Conservation (phyloP, 2,888 invertebrate species). For the Zaprionus lineosus region DNA sequence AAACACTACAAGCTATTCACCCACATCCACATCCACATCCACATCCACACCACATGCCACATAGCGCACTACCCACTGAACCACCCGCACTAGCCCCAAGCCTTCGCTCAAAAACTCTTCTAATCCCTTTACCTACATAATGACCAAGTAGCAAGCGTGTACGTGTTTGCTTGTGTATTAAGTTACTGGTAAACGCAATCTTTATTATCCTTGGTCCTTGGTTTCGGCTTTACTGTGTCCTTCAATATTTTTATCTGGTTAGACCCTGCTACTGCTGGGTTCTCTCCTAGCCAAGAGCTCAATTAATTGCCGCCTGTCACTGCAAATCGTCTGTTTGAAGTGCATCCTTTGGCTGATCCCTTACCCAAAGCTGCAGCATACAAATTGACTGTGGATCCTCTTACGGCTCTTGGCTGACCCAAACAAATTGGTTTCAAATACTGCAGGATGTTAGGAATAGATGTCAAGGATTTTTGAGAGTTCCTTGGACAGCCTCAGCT, state of each 20-base stretch:
- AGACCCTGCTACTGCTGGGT: slow-evolving; percentile 12
- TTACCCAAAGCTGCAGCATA: slow-evolving; percentile 27
- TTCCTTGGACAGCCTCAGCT: slow-evolving; percentile 6
- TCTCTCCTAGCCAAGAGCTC: slow-evolving; percentile 33
- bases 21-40: not conserved
- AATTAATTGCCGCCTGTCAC: slow-evolving; percentile 61
- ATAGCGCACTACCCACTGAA: too few species aligned
- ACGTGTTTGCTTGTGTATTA: slow-evolving; percentile 19
- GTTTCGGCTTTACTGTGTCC: slow-evolving; percentile 41
- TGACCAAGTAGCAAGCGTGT: slow-evolving; percentile 16
- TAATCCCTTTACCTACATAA: slow-evolving; percentile 42
- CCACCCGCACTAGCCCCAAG: not conserved
- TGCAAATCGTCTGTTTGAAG: slow-evolving; percentile 39
- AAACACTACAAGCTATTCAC: slow-evolving; percentile 15
- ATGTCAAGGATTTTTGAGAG: slow-evolving; percentile 37
- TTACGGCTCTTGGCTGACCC: slow-evolving; percentile 13
- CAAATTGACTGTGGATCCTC: slow-evolving; percentile 33
- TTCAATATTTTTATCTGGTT: slow-evolving; percentile 43
- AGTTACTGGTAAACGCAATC: slow-evolving; percentile 34
- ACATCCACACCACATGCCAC: not conserved
- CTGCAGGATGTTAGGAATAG: slow-evolving; percentile 26
- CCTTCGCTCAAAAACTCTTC: slow-evolving; percentile 18
- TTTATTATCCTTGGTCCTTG: slow-evolving; percentile 43
- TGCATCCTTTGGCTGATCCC: slow-evolving; percentile 21
- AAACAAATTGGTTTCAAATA: slow-evolving; percentile 38